Conservation (phyloP, 2,888 invertebrate species). For the Caenorhabditis sinica region DNA sequence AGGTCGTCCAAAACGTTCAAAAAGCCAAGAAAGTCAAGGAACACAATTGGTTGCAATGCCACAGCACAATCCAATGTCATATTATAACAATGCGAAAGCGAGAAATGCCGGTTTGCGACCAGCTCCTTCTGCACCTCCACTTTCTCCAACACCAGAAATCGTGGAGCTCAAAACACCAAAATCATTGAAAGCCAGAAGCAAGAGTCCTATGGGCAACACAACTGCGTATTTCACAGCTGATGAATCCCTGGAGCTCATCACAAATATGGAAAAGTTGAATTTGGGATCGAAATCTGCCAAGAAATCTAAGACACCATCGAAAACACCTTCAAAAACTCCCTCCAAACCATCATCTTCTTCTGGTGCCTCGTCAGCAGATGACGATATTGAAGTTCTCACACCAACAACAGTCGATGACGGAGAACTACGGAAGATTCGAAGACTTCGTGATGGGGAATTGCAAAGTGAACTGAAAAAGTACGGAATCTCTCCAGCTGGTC, state of each 20-base stretch:
- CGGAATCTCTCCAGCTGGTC: constrained; percentile 74
- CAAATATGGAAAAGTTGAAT: constrained; percentile 36
- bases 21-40: constrained; percentile 41
- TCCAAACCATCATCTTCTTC: constrained; percentile 4
- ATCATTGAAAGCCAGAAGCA: constrained; percentile 13
- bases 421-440: constrained; percentile 59
- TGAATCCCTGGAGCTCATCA: constrained; percentile 44
- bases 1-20: constrained; percentile 27
- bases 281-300: constrained; percentile 10
- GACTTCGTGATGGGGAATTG: constrained; percentile 65
- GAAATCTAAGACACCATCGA: constrained; percentile 14
- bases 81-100: constrained; percentile 35
- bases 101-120: constrained; percentile 41
- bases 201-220: constrained; percentile 39
- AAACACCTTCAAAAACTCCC: constrained; percentile 19
- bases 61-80: constrained; percentile 32
- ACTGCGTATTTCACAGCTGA: constrained; percentile 61
- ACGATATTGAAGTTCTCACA: constrained; percentile 33
- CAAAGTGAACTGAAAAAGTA: constrained; percentile 65
- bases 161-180: constrained; percentile 13
- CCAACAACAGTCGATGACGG: constrained; percentile 66
- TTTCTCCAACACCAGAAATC: constrained; percentile 46
- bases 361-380: not conserved
- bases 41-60: constrained; percentile 25
- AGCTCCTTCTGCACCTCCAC: constrained; percentile 63